Percentiles rank a stretch among this genome's conserved stretches.
phyloP scores from a whole-genome alignment of 1,140 invertebrate genomes.

The Formica selysi region DNA sequence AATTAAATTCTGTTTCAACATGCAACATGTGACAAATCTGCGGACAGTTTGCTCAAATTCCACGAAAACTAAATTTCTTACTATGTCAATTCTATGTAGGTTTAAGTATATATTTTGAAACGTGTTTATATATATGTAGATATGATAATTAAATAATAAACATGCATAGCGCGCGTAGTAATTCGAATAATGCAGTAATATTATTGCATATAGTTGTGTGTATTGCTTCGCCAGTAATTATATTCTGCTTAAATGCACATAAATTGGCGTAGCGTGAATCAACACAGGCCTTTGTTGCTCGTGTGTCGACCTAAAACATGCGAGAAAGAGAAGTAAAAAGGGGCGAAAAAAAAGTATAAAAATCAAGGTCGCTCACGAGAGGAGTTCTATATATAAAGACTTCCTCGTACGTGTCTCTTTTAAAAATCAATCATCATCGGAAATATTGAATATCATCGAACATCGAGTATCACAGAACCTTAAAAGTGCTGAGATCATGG shows the following conservation, averaged over 20 bases:
- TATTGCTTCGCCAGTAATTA: background rate
- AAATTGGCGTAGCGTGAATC: background rate
- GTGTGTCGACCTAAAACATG: background rate
- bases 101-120: background rate
- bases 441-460: background rate
- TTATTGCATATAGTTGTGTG: background rate
- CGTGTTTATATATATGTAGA: too few species aligned
- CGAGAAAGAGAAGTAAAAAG: background rate
- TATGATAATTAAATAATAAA: background rate
- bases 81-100: background rate
- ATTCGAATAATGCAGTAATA: background rate
- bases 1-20: background rate
- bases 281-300: background rate
- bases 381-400: constrained; percentile 14
- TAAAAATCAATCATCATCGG: background rate
- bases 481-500: background rate
- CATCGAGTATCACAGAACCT: background rate
- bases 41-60: background rate
- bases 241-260: background rate
- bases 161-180: background rate
- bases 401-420: background rate
- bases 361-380: background rate
- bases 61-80: background rate
- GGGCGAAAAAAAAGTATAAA: background rate
- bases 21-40: background rate